Evolutionary conservation across 2,797 vertebrate genomes (phyloP), one percentile per base, ranked within the genome.

Genomic region (Sebastes melanostomus): DNA sequence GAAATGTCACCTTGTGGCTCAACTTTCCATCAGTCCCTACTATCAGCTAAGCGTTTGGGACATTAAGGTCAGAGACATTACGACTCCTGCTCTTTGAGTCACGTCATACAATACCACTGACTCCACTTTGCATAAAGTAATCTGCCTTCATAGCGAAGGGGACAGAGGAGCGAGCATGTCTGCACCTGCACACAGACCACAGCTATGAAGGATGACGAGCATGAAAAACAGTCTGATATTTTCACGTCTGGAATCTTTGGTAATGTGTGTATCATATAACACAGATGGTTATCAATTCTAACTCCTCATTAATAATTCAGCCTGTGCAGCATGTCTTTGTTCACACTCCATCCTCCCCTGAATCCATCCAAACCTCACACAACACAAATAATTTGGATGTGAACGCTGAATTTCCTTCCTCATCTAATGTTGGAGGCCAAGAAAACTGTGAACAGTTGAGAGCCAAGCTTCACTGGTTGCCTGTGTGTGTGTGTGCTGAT

Each of bases 301-400:
- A 77, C 46, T 78, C 65, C 79, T 93, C 88, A 93, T 94, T 81
- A 91, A 93, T 95, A 91, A 93, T 94, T 93, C 90, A 94, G 66
- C 22, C 55, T 38, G 72, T 34, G 83, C 70, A 50, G 74, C 54
- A 24, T 4, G 77, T 83, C 88, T 93, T 89, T 90, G 78, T 84
- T 73, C 76, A 20, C 46, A 55, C 66, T 38, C 10, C 66, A 42
- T 62, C 50, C 77, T 81, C 74, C 75, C 30, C 66, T 78, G 60
- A 72, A 74, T 79, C 72, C 54, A 77, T 34, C 72, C 25, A 25
- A 83, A 54, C 67, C 59, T n/a, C 52, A 61, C 58, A 46, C 27
- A 52, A 7, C 1, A 55, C 32, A 68, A 55, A 58, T 36, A 0
- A 72, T 85, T 59, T 63, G 66, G 22, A 87, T 62, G 27, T 4